Percentiles rank a stretch among this genome's conserved stretches.
Conservation (phyloP, 2,797 vertebrate genomes). For the Squalus acanthias region DNA sequence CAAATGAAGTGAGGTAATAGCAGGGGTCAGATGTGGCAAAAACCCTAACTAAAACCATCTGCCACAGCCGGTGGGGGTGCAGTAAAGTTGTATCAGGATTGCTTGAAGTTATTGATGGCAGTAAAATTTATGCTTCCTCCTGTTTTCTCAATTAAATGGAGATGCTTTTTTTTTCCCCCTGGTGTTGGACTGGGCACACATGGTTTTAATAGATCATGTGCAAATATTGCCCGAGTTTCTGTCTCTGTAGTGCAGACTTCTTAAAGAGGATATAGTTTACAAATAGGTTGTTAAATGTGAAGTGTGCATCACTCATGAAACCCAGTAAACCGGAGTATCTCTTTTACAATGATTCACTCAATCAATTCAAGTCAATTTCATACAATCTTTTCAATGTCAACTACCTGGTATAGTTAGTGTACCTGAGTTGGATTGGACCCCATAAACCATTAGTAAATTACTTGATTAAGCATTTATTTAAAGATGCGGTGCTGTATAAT, state of each 20-base stretch:
- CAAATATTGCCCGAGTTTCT: constrained; percentile 71
- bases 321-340: background rate
- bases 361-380: background rate
- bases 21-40: constrained; percentile 66
- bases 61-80: constrained; percentile 61
- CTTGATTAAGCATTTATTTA: background rate
- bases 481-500: background rate
- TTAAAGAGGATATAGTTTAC: constrained; percentile 15
- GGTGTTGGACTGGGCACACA: constrained; percentile 71
- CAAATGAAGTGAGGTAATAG: constrained; percentile 67
- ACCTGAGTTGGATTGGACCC: background rate
- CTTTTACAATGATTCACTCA: background rate
- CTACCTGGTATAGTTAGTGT: background rate
- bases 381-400: background rate
- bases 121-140: constrained; percentile 97
- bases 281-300: constrained; percentile 19
- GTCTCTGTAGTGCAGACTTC: constrained; percentile 49
- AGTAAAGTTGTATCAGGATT: constrained; percentile 64
- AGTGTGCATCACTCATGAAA: background rate
- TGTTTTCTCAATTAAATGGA: constrained; percentile 89
- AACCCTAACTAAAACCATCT: constrained; percentile 84
- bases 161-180: constrained; percentile 64
- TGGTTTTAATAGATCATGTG: constrained; percentile 75
- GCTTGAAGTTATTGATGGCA: constrained; percentile 90
- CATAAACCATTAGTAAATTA: background rate